phyloP scores from a whole-genome alignment of 2,888 invertebrate genomes.

The Drosophila nr. fundita region DNA sequence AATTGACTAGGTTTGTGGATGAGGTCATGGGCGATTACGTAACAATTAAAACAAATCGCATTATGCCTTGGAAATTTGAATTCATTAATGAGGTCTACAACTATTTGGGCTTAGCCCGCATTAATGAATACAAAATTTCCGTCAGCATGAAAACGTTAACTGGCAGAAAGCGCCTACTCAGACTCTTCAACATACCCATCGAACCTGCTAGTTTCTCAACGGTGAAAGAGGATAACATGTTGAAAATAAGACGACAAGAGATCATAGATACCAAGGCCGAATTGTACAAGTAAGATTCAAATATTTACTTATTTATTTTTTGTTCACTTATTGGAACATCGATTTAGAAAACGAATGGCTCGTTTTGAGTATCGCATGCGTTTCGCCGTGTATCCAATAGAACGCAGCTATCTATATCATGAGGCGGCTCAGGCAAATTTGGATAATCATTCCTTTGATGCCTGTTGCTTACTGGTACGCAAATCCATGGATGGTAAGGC shows the following conservation, averaged over 20 bases:
- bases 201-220: constrained; percentile 17
- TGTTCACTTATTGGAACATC: neutral
- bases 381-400: constrained; percentile 77
- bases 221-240: constrained; percentile 60
- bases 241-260: constrained; percentile 60
- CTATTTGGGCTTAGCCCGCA: constrained; percentile 80
- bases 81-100: constrained; percentile 84
- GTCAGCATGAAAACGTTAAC: constrained; percentile 34
- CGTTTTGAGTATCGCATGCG: constrained; percentile 77
- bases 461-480: constrained; percentile 73
- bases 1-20: constrained; percentile 76
- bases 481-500: constrained; percentile 72
- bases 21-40: constrained; percentile 82
- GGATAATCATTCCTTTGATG: constrained; percentile 71
- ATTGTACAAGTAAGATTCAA: constrained; percentile 56
- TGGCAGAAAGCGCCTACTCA: constrained; percentile 57
- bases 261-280: constrained; percentile 59
- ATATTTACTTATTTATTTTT: neutral
- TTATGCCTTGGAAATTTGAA: constrained; percentile 84
- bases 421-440: constrained; percentile 77
- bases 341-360: constrained; percentile 59
- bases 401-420: constrained; percentile 78
- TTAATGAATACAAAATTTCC: constrained; percentile 73
- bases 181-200: constrained; percentile 62
- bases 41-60: constrained; percentile 80